Evolutionary conservation across 2,797 vertebrate genomes (phyloP).

Genomic region (Siniperca undulata): DNA sequence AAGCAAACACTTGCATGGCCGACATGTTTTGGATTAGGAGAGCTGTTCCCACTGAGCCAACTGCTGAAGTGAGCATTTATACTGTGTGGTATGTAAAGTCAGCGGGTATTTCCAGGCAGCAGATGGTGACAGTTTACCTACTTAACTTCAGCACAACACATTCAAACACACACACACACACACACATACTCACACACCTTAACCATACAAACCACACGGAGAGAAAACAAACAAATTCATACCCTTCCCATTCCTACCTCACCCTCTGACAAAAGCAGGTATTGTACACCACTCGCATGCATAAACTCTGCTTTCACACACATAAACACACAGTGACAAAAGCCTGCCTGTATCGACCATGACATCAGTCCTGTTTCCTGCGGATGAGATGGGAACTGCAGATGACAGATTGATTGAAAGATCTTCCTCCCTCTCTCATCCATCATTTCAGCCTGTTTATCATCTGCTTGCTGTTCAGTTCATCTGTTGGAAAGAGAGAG

Average conservation of each 20-base stretch:
- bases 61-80: constrained; percentile 60
- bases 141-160: constrained; percentile 49
- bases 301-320: constrained; percentile 1
- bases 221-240: constrained; percentile 28
- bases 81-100: constrained; percentile 62
- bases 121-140: constrained; percentile 69
- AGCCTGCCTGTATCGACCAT: constrained; percentile 53
- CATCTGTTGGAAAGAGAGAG: constrained; percentile 45
- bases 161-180: neutral
- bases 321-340: constrained; percentile 38
- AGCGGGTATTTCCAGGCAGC: constrained; percentile 68
- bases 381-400: constrained; percentile 68
- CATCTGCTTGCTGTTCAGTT: constrained; percentile 54
- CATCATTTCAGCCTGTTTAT: constrained; percentile 65
- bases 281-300: constrained; percentile 16
- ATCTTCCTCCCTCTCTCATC: constrained; percentile 59
- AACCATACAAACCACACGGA: neutral
- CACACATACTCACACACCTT: neutral
- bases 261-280: neutral
- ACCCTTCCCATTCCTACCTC: neutral
- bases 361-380: constrained; percentile 74
- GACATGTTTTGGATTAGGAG: constrained; percentile 45
- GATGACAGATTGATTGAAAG: constrained; percentile 84
- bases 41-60: constrained; percentile 36
- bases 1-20: constrained; percentile 26